phyloP scores from a whole-genome alignment of 1,140 invertebrate genomes.

The Papilio helenus region DNA sequence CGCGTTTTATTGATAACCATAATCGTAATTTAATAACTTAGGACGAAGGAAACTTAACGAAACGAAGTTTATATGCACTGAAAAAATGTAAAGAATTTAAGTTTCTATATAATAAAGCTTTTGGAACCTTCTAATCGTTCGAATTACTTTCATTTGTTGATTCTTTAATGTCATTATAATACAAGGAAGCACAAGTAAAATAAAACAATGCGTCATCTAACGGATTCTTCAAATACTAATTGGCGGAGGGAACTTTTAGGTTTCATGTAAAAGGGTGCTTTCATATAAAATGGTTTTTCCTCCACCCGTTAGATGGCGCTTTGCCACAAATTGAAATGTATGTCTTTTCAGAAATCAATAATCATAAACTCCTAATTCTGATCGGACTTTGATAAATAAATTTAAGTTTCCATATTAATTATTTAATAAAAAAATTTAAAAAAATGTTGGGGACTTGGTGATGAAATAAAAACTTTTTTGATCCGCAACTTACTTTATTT shows the following conservation, averaged over 20 bases:
- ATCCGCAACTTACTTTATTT: conserved; percentile 70
- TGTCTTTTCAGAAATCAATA: not conserved
- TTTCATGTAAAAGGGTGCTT: not conserved
- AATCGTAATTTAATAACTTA: too few species aligned
- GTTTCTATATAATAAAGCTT: too few species aligned
- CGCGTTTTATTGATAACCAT: too few species aligned
- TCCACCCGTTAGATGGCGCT: conserved; percentile 51
- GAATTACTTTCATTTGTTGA: too few species aligned
- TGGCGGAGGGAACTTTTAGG: not conserved
- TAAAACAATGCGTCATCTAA: not conserved
- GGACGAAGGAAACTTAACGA: too few species aligned
- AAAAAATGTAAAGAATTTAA: too few species aligned
- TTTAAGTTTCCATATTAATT: not conserved
- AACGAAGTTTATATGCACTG: too few species aligned
- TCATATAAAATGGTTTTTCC: not conserved
- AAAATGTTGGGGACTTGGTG: not conserved
- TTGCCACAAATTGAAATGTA: not conserved
- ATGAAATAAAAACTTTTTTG: conserved; percentile 49
- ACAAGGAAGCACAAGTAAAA: too few species aligned
- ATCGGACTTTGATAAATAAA: not conserved
- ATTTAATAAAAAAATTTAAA: not conserved
- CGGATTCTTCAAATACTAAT: not conserved
- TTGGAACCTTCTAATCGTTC: too few species aligned
- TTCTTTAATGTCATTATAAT: too few species aligned
- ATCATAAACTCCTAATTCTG: not conserved